These are phyloP conservation scores for Varanus salvator DNA, from an alignment of 2,113 vertebrate species.

Conservation along the genomic window DNA sequence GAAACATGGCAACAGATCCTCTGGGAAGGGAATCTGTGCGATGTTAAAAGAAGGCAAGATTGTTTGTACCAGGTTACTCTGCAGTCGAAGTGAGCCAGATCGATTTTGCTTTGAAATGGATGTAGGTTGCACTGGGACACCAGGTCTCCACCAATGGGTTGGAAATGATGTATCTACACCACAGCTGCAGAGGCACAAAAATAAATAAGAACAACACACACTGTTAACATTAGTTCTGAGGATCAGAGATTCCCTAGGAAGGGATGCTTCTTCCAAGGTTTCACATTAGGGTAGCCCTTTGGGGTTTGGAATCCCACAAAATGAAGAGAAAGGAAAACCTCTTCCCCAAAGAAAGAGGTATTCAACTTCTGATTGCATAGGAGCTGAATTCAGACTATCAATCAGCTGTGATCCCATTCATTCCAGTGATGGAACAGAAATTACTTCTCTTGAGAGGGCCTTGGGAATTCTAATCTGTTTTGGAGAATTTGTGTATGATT, in stretches of 20 bases:
- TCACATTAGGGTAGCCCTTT: not conserved
- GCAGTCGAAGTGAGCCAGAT: not conserved
- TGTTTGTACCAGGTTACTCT: not conserved
- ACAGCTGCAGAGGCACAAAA: not conserved
- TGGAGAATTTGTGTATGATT: not conserved
- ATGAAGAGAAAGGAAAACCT: not conserved
- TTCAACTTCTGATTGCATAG: not conserved
- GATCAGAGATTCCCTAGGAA: not conserved
- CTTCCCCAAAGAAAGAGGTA: not conserved
- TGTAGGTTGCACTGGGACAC: conserved; percentile 26
- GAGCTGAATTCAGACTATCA: too few species aligned
- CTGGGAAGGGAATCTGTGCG: conserved; percentile 15
- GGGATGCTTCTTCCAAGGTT: not conserved
- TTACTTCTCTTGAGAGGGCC: not conserved
- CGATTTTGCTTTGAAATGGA: conserved; percentile 27
- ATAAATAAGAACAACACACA: conserved; percentile 16
- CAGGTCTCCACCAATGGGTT: not conserved
- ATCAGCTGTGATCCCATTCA: not conserved
- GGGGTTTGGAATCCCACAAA: not conserved
- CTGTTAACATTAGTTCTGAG: not conserved
- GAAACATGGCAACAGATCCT: not conserved
- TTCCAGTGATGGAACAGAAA: not conserved
- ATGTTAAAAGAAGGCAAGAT: not conserved
- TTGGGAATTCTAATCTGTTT: not conserved
- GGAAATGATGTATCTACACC: conserved; percentile 16